Evolutionary conservation across 2,888 invertebrate genomes (phyloP).

Genomic region (Hyles lineata): DNA sequence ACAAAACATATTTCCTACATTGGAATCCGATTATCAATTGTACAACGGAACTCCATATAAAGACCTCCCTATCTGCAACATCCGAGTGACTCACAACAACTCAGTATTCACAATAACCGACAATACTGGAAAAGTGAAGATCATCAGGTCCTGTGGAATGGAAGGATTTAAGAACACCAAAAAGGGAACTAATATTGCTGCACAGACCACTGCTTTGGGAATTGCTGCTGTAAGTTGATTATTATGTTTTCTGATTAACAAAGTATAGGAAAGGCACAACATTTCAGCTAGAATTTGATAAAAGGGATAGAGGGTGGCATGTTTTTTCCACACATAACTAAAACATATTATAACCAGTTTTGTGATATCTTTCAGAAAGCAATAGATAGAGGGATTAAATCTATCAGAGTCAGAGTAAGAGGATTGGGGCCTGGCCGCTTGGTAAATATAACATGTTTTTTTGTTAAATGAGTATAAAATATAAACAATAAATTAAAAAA

Average conservation of each 20-base stretch:
- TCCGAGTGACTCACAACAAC: constrained; percentile 94
- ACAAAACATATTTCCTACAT: constrained; percentile 89
- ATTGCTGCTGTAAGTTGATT: constrained; percentile 88
- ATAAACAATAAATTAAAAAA: too few relatives aligned
- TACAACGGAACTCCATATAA: constrained; percentile 91
- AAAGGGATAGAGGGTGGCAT: too few relatives aligned
- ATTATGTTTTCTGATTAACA: background rate
- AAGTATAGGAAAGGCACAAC: too few relatives aligned
- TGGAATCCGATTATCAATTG: constrained; percentile 88
- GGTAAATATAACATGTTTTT: constrained; percentile 85
- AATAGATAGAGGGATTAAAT: constrained; percentile 89
- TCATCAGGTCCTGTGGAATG: constrained; percentile 91
- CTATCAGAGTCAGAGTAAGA: constrained; percentile 90
- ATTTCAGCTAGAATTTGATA: too few relatives aligned
- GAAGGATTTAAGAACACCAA: constrained; percentile 98
- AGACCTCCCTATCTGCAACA: constrained; percentile 92
- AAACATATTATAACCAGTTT: too few relatives aligned
- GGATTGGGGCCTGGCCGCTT: constrained; percentile 96
- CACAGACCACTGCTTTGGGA: constrained; percentile 95
- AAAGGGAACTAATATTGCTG: constrained; percentile 98
- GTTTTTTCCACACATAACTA: too few relatives aligned
- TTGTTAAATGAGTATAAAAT: too few relatives aligned
- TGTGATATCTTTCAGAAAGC: constrained; percentile 85
- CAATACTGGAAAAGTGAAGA: constrained; percentile 85
- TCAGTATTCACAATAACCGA: constrained; percentile 92